These are phyloP conservation scores for Hydrozoanthus gracilis DNA, from an alignment of 92 coral and sea anemone genomes.

Conservation along the genomic window DNA sequence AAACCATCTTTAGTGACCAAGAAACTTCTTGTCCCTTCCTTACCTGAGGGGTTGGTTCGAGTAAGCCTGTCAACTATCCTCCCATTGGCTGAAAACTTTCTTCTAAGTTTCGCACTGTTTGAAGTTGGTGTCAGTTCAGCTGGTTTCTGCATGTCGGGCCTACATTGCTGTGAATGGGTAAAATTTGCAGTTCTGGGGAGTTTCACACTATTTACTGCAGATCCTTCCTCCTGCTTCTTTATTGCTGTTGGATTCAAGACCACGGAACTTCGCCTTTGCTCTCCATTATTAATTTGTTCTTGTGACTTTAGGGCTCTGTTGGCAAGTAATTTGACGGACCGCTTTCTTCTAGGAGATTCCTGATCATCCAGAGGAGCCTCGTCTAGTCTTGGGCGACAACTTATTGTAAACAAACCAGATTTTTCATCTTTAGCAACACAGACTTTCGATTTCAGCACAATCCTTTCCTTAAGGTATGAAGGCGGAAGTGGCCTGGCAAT, in stretches of 20 bases:
- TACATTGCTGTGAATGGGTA: neutral
- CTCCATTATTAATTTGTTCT: neutral
- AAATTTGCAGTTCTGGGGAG: neutral
- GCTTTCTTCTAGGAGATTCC: neutral
- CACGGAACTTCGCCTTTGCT: neutral
- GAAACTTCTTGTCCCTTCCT: neutral
- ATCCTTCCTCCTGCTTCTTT: neutral
- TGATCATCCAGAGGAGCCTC: neutral
- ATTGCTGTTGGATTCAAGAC: neutral
- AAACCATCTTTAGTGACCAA: neutral
- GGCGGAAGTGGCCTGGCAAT: conserved; percentile 2
- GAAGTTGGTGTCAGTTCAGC: neutral
- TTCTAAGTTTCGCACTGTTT: neutral
- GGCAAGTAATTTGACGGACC: neutral
- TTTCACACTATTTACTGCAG: neutral
- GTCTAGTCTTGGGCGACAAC: conserved; percentile 11
- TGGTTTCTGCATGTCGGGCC: neutral
- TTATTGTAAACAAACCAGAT: neutral
- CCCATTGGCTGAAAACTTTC: neutral
- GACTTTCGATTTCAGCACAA: conserved; percentile 23
- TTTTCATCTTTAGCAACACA: neutral
- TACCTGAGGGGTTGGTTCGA: neutral
- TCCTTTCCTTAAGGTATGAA: conserved; percentile 25
- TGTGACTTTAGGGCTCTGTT: neutral
- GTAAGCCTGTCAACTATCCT: neutral